Evolutionary conservation across 2,888 invertebrate genomes (phyloP), one percentile per base, ranked within the genome.

Genomic region (Eupithecia insigniata): DNA sequence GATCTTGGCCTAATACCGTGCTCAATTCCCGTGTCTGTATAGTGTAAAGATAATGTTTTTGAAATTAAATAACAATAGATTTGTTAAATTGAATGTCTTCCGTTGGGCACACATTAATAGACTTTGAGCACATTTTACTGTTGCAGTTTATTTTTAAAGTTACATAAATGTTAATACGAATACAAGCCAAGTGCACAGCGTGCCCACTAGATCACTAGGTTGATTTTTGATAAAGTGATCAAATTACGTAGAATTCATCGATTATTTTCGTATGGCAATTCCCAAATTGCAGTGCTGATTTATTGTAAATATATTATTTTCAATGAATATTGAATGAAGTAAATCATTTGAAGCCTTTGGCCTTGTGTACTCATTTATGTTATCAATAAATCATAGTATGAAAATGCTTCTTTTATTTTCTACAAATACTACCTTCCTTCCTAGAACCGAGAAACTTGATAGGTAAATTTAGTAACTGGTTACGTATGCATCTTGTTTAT

Each of bases 71-170:
- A 98, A 97, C 96, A 97, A 97, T 95, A 96, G 97, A 95, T 98
- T 98, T 95, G 96, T 98, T 95, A 98, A 97, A 77, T 95, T 98
- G 85, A 91, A 92, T 89, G 94, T 95, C 94, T 95, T 94, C 94
- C 94, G 94, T 94, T 94, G 81, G 89, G 92, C 94, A 94, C 94
- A 94, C 94, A 88, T 90, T 90, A 89, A 89, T 90, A 90, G 87
- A 86, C 85, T 90, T 87, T 85, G 86, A 87, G 93, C 94, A 94
- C 93, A 89, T 88, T 91, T 89, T 90, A 90, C 88, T 88, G 86
- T 84, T 84, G 89, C 90, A 90, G 81, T 83, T 84, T 34, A 58
- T 71, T 84, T 82, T 80, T 32, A 18, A 22, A 43, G 51, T 69
- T 67, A 67, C 22, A 67, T 81, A 76, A 79, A 80, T 80, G 78